A percentile compares a stretch with the other conserved stretches of the same genome.
phyloP scores from a whole-genome alignment of 2,113 vertebrate species.

The Zingel zingel region DNA sequence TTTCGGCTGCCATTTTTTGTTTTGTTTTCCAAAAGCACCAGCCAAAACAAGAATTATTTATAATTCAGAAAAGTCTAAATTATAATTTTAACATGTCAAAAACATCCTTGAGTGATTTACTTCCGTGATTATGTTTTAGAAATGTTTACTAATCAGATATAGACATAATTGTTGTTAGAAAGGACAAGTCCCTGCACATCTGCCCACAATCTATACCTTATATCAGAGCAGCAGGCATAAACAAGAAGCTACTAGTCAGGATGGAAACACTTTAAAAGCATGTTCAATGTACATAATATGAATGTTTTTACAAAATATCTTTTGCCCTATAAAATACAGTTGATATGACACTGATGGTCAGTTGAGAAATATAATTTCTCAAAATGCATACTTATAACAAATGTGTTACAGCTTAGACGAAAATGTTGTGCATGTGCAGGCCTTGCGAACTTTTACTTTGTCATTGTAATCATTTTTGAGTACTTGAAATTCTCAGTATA shows the following conservation, averaged over 20 bases:
- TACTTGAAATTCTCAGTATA: background rate
- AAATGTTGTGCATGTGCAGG: background rate
- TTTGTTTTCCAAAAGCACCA: background rate
- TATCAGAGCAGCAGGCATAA: background rate
- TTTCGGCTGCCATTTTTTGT: background rate
- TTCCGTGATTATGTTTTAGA: background rate
- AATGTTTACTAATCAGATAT: background rate
- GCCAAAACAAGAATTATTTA: background rate
- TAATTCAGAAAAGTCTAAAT: background rate
- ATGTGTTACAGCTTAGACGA: background rate
- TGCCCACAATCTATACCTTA: background rate
- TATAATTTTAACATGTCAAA: background rate
- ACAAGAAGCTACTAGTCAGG: background rate
- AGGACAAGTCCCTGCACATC: background rate
- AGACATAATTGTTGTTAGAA: background rate
- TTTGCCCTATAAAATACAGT: background rate
- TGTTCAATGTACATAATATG: background rate
- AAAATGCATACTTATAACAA: background rate
- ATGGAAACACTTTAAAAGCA: background rate
- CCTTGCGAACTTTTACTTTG: background rate
- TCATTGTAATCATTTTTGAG: background rate
- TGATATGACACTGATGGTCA: background rate
- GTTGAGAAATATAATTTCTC: background rate
- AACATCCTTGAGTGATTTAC: background rate
- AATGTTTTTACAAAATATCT: background rate